Evolutionary conservation across 2,113 vertebrate species (phyloP).

Genomic region (Cygnus buccinator): DNA sequence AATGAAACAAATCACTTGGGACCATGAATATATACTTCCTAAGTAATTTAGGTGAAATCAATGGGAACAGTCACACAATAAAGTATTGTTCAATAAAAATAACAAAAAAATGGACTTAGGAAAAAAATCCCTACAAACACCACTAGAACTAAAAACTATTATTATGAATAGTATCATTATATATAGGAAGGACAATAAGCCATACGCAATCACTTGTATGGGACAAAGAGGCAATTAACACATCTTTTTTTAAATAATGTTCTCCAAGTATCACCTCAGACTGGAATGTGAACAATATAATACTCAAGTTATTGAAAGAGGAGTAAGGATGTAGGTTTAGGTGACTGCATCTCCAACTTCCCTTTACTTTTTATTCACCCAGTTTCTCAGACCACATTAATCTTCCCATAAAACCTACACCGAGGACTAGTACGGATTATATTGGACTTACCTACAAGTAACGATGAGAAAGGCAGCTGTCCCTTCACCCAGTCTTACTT

Average conservation of each 20-base stretch:
- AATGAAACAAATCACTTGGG: neutral
- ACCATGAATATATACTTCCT: neutral
- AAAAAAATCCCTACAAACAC: neutral
- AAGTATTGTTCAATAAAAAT: neutral
- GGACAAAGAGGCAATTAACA: neutral
- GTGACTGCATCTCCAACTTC: neutral
- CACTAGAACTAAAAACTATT: neutral
- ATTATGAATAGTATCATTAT: neutral
- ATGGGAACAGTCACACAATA: neutral
- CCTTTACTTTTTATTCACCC: neutral
- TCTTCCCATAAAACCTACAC: neutral
- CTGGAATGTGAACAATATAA: neutral
- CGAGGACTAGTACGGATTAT: neutral
- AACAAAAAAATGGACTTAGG: neutral
- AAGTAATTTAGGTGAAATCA: neutral
- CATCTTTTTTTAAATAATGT: neutral
- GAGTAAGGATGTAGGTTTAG: neutral
- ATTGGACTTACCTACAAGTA: neutral
- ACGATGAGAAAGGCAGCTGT: neutral
- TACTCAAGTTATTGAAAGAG: neutral
- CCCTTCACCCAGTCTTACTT: neutral
- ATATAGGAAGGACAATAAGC: neutral
- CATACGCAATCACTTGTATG: neutral
- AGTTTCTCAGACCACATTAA: neutral
- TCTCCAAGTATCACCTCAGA: neutral